Base-by-base conservation (phyloP, 2,113 vertebrate species). In the Labrus mixtus region DNA sequence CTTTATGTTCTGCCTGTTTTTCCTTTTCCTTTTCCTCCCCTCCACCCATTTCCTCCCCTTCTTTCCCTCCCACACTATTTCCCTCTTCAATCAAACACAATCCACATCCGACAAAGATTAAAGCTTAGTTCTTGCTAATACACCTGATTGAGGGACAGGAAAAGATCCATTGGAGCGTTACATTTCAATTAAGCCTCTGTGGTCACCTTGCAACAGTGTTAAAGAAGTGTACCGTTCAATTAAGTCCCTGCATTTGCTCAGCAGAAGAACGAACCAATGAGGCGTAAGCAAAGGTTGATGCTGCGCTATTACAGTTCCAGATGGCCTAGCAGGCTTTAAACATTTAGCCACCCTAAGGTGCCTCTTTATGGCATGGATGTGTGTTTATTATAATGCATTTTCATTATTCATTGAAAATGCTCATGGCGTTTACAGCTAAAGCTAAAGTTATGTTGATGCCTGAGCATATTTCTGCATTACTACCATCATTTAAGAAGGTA, bases 131-230 rank as follows among this genome's bases (percentile, higher is more conserved):
- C 20, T 2, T 3, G 41, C 76, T 74, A 76, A 60, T 57, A 62
- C 68, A 37, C 23, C 71, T 73, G 78, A 90, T 63, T 84, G 76
- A 90, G 76, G 68, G 81, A 81, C 70, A 69, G 78, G 58, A 60
- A n/a, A 51, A 51, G 13, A 51, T 76, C 79, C 76, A 79, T 13
- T 53, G 51, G 68, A 69, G 65, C 53, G 1, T 33, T 46, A 54
- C 70, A 68, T 79, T 82, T 86, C 68, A 75, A 69, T 84, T 83
- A 82, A 58, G 53, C 10, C 20, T 71, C 73, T 0, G 37, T 48
- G 59, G 83, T 86, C 81, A 86, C 79, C 74, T 73, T 75, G 83
- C 81, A 86, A 86, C 79, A 10, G 29, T 8, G 71, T 77, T 75
- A 86, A 84, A 74, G 33, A 77, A 73, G 48, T 72, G 63, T 12